A percentile compares a stretch with the other conserved stretches of the same genome.
These are phyloP conservation scores for Chaitophorus viminalis DNA, from an alignment of 2,888 invertebrate genomes.

Conservation along the genomic window DNA sequence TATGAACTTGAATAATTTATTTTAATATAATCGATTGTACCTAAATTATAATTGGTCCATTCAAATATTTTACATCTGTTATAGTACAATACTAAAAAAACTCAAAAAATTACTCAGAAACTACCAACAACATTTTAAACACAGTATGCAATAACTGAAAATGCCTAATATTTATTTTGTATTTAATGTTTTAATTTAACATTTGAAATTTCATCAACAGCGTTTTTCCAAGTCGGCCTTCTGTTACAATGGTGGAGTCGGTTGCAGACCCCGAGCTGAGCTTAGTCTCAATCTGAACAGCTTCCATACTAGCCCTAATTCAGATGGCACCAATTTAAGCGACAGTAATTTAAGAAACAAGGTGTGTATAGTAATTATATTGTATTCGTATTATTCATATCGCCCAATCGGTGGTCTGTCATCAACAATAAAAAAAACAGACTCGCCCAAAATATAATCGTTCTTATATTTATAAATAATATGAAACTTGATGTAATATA, in stretches of 20 bases:
- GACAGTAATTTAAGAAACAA: constrained; percentile 70
- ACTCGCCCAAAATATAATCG: constrained; percentile 27
- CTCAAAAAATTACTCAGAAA: neutral
- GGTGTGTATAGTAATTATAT: constrained; percentile 65
- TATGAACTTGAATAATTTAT: no score
- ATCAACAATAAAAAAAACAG: constrained; percentile 1
- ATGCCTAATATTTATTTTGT: neutral
- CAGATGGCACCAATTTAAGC: constrained; percentile 70
- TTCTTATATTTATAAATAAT: constrained; percentile 19
- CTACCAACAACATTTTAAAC: no score
- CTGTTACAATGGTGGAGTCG: constrained; percentile 64
- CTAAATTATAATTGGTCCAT: neutral
- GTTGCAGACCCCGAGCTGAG: constrained; percentile 69
- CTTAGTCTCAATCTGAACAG: constrained; percentile 71
- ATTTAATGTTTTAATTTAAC: constrained; percentile 20
- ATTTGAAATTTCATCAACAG: constrained; percentile 27
- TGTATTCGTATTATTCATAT: neutral
- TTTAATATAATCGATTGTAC: no score
- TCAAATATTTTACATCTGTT: neutral
- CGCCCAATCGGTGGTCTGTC: neutral
- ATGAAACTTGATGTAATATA: constrained; percentile 38
- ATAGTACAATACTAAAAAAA: no score
- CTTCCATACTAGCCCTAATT: constrained; percentile 71
- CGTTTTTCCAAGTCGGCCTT: constrained; percentile 54
- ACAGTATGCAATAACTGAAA: neutral